A percentile compares a stretch with the other conserved stretches of the same genome.
These are phyloP conservation scores for Symphodus melops DNA, from an alignment of 2,113 vertebrate genomes.

Conservation along the genomic window DNA sequence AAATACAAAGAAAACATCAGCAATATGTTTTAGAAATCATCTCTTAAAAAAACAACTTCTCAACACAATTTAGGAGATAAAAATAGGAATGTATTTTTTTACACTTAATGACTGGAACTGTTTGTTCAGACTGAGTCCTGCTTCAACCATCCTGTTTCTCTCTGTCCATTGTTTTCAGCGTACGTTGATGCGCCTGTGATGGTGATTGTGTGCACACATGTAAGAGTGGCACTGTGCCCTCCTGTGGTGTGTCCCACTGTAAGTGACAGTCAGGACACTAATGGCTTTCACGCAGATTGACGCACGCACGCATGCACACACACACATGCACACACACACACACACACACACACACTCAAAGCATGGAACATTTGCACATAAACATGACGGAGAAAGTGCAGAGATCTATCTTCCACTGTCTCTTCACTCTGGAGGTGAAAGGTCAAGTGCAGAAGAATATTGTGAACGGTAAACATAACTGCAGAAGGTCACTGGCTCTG, in stretches of 20 bases:
- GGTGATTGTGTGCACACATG: not conserved
- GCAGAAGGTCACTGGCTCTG: conserved; percentile 72
- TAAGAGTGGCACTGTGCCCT: conserved; percentile 38
- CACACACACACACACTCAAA: conserved; percentile 23
- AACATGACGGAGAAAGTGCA: conserved; percentile 52
- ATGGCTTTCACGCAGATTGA: conserved; percentile 77
- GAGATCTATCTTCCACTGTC: conserved; percentile 53
- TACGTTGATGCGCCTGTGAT: conserved; percentile 9
- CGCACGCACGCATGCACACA: conserved; percentile 50
- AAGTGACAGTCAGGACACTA: conserved; percentile 77
- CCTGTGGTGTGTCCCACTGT: conserved; percentile 50
- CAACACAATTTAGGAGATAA: not conserved
- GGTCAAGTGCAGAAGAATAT: conserved; percentile 75
- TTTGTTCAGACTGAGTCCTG: conserved; percentile 4
- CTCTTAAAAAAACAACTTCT: not conserved
- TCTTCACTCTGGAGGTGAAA: conserved; percentile 49
- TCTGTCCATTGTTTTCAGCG: conserved; percentile 24
- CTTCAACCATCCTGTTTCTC: conserved; percentile 16
- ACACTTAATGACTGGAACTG: not conserved
- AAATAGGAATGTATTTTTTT: too few relatives aligned
- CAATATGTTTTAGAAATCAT: not conserved
- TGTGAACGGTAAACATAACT: conserved; percentile 72
- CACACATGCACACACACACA: conserved; percentile 37
- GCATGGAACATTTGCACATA: conserved; percentile 36
- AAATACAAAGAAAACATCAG: not conserved